Conservation (phyloP, 2,888 invertebrate species). For the Cheilosia soror region DNA sequence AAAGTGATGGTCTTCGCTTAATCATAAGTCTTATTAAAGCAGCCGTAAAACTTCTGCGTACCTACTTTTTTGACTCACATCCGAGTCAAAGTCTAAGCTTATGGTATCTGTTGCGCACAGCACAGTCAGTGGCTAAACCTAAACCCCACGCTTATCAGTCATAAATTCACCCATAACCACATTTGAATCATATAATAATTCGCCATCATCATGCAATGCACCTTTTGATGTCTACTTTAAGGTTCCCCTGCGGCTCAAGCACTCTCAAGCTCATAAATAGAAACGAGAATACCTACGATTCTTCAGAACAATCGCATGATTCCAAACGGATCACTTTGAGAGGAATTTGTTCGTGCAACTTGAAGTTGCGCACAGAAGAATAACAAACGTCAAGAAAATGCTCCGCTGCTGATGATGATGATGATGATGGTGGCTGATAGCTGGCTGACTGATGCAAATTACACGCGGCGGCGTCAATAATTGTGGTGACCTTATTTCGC, state of each 20-base stretch:
- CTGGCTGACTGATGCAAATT: constrained; percentile 54
- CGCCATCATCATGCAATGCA: constrained; percentile 15
- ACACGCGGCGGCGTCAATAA: constrained; percentile 65
- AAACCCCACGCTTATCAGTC: constrained; percentile 13
- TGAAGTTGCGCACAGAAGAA: constrained; percentile 9
- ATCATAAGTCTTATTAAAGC: too few species aligned
- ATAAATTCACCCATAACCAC: constrained; percentile 22
- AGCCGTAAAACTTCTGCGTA: too few species aligned
- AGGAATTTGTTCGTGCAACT: constrained; percentile 10
- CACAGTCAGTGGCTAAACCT: too few species aligned
- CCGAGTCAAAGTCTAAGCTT: too few species aligned
- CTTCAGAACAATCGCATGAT: constrained; percentile 6
- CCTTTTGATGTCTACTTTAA: constrained; percentile 39
- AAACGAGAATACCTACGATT: constrained; percentile 13
- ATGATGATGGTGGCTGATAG: constrained; percentile 49
- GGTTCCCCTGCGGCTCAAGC: constrained; percentile 36
- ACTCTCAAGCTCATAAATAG: not conserved
- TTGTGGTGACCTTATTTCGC: constrained; percentile 68
- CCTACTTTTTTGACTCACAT: too few species aligned
- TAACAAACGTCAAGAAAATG: not conserved
- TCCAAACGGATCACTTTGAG: constrained; percentile 52
- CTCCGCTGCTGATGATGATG: constrained; percentile 20
- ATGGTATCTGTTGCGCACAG: too few species aligned
- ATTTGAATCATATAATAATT: constrained; percentile 37
- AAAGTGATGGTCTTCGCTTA: too few species aligned